phyloP scores from a whole-genome alignment of 1,140 invertebrate genomes.

The Conus ventricosus region DNA sequence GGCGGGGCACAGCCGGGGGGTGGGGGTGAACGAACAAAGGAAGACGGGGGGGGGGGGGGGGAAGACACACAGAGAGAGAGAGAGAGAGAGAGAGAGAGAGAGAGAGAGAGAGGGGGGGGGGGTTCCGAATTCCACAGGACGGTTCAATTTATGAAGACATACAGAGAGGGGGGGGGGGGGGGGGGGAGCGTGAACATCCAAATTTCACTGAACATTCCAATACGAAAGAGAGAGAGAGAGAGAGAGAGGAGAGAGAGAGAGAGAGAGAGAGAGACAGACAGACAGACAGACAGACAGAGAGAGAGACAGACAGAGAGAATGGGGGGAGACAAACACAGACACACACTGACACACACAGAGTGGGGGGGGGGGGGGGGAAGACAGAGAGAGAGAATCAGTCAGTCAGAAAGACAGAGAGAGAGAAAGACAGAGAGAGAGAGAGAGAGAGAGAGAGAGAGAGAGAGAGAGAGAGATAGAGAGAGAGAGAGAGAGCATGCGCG shows the following conservation, averaged over 20 bases:
- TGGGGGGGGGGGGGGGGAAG: background rate
- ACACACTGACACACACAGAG: background rate
- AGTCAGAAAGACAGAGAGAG: conserved; percentile 1
- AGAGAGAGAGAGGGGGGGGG: conserved; percentile 6
- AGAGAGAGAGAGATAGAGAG: background rate
- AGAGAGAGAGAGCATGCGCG: conserved; percentile 8
- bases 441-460: conserved; percentile 17
- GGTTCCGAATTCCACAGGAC: no score
- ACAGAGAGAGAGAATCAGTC: background rate
- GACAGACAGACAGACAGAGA: background rate
- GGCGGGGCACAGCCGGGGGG: background rate
- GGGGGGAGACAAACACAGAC: background rate
- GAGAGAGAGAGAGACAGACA: conserved; percentile 21
- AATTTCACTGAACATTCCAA: no score
- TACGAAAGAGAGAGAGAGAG: no score
- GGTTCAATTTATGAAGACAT: no score
- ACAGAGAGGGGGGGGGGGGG: conserved; percentile 18
- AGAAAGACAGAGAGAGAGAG: conserved; percentile 12
- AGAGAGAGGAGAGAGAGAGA: conserved; percentile 9
- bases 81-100: conserved; percentile 22
- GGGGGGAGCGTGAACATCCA: no score
- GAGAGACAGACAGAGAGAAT: conserved; percentile 8
- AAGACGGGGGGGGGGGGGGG: background rate
- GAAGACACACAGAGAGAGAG: background rate
- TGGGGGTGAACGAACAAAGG: background rate